Conservation (phyloP, 2,113 vertebrate species). For the Cettia cetti region DNA sequence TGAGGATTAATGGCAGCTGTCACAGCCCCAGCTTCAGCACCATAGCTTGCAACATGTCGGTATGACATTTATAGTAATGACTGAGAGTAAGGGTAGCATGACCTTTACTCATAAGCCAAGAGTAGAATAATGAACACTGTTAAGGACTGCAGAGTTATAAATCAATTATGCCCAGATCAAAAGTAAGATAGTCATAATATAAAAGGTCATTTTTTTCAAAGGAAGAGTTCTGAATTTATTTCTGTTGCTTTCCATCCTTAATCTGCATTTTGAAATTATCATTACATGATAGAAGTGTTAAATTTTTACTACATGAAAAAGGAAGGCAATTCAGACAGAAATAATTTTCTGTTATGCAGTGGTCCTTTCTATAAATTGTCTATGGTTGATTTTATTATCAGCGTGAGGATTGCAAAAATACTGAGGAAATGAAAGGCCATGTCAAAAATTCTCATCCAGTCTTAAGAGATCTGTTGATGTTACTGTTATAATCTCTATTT, state of each 20-base stretch:
- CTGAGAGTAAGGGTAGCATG: not conserved
- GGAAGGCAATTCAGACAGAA: not conserved
- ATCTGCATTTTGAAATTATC: not conserved
- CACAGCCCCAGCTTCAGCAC: not conserved
- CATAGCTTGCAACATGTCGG: not conserved
- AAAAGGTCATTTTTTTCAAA: not conserved
- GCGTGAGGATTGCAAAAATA: not conserved
- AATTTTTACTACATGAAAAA: not conserved
- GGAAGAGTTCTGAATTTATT: not conserved
- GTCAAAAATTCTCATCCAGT: not conserved
- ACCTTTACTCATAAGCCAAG: not conserved
- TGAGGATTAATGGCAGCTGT: not conserved
- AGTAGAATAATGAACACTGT: not conserved
- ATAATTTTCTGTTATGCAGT: not conserved
- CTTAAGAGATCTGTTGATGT: not conserved
- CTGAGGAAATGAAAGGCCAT: not conserved
- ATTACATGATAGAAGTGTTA: not conserved
- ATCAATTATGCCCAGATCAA: not conserved
- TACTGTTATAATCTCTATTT: not conserved
- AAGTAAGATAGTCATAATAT: not conserved
- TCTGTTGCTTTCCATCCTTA: constrained; percentile 10
- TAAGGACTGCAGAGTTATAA: not conserved
- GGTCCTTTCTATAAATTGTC: not conserved
- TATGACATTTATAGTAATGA: constrained; percentile 7
- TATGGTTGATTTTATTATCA: not conserved